Evolutionary conservation across 2,888 invertebrate species (phyloP).

Genomic region (Orthosia incerta): DNA sequence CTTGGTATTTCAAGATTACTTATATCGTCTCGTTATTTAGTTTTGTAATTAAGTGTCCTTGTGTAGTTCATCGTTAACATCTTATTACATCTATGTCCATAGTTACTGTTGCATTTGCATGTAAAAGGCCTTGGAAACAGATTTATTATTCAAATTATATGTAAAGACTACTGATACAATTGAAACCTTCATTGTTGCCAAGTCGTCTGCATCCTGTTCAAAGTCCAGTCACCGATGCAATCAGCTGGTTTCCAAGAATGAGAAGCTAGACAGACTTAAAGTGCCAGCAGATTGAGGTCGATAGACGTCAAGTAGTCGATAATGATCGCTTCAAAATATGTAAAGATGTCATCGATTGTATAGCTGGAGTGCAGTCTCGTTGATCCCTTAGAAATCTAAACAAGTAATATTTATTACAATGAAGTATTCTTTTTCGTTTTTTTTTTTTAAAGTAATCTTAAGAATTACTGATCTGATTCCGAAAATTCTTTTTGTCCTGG

Average conservation of each 20-base stretch:
- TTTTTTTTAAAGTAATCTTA: too few species aligned
- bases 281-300: background rate
- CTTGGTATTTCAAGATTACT: background rate
- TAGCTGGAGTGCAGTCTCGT: background rate
- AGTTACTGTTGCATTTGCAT: slow-evolving; percentile 1
- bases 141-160: slow-evolving; percentile 37
- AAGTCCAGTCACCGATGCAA: slow-evolving; percentile 16
- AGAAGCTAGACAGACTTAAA: background rate
- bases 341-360: background rate
- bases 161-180: slow-evolving; percentile 34
- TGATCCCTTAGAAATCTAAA: background rate
- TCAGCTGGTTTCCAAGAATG: slow-evolving; percentile 15
- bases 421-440: too few species aligned
- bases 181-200: slow-evolving; percentile 40
- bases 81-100: background rate
- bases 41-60: background rate
- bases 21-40: background rate
- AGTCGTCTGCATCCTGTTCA: slow-evolving; percentile 47
- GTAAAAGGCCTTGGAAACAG: slow-evolving; percentile 10
- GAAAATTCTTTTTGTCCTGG: too few species aligned
- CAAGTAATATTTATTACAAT: too few species aligned
- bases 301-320: background rate
- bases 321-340: background rate
- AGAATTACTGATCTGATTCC: too few species aligned
- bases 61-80: background rate